These are phyloP conservation scores for Synergus japonicus DNA, from an alignment of 2,888 invertebrate genomes.

Conservation along the genomic window DNA sequence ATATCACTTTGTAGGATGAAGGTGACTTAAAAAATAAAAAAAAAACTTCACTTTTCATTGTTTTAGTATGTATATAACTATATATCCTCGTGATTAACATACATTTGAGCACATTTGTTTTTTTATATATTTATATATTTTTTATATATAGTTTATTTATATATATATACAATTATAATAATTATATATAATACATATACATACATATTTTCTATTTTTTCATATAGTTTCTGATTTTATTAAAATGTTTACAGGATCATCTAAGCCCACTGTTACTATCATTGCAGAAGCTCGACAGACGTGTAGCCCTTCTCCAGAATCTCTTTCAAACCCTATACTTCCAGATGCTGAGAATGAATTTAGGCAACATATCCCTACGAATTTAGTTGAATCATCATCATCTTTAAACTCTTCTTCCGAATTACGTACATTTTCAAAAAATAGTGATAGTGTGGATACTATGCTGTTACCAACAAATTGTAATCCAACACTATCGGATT, in stretches of 20 bases:
- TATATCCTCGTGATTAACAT: background rate
- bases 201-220: too few species aligned
- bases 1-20: too few species aligned
- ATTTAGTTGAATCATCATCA: slow-evolving; percentile 23
- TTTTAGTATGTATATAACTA: background rate
- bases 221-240: background rate
- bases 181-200: too few species aligned
- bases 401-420: slow-evolving; percentile 29
- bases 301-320: slow-evolving; percentile 53
- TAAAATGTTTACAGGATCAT: slow-evolving; percentile 61
- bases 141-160: background rate
- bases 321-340: slow-evolving; percentile 28
- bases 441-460: slow-evolving; percentile 41
- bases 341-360: slow-evolving; percentile 4
- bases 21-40: background rate
- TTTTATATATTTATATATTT: background rate
- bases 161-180: background rate
- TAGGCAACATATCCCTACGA: background rate
- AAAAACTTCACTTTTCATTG: background rate
- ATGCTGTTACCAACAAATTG: slow-evolving; percentile 42
- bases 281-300: slow-evolving; percentile 64
- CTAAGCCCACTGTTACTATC: slow-evolving; percentile 61
- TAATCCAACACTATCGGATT: slow-evolving; percentile 52
- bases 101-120: background rate
- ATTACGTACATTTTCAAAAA: slow-evolving; percentile 15